Base-by-base conservation (phyloP, 2,888 invertebrate species). In the Eupithecia vulgata region DNA sequence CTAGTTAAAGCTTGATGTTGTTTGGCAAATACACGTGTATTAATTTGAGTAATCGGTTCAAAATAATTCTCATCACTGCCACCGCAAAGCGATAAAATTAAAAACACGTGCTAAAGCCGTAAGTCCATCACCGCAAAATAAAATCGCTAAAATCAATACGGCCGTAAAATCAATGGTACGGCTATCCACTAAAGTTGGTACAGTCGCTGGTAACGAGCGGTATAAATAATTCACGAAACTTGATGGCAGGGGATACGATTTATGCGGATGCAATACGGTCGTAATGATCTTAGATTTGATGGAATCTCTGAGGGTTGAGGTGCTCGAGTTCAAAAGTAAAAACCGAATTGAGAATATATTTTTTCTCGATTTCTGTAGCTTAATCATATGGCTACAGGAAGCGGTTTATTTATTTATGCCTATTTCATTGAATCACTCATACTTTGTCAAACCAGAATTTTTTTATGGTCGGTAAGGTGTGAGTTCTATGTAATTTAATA, bases 181-280 rank as follows among this genome's bases (percentile, higher is more conserved):
- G 74, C 72, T 71, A 72, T 78, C 81, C 79, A 78, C 80, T 79
- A 75, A 81, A 82, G 80, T 81, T 84, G 78, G 82, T 83, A 82
- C 79, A 74, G 68, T 78, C 74, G 67, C 74, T 70, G 59, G 67
- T 76, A 78, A 77, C 74, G 76, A 76, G 71, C 70, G 70, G 74
- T 79, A 79, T 83, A 83, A 82, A 84, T 84, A 82, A 83, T 81
- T 82, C 80, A 80, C 68, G 76, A 70, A 71, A 76, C 73, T 72
- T 79, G 80, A 77, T 70, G 77, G 79, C 73, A 71, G 67, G 71
- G 52, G 75, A 70, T 79, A 71, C 79, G 69, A 68, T 72, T 72
- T 77, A 71, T 72, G 74, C 70, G 70, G 70, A 67, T 68, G 71
- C 67, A 71, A 69, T 71, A 71, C 71, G 25, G 30, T 37, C 25